These are phyloP conservation scores for Quadriops clusia DNA, from an alignment of 2,888 invertebrate species.

Conservation along the genomic window DNA sequence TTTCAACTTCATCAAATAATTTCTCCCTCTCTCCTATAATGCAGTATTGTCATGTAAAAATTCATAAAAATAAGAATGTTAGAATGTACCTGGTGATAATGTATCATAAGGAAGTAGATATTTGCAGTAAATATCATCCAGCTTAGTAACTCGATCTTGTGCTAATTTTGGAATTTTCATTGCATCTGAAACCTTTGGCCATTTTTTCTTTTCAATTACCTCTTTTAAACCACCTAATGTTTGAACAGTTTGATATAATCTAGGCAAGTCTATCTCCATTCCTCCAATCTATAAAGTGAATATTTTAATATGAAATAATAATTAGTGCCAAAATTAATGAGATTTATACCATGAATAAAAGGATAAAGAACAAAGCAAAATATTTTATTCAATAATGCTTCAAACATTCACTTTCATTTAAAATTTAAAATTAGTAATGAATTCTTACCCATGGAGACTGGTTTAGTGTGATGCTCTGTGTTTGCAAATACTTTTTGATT, in stretches of 20 bases:
- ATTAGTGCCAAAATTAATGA: too few relatives aligned
- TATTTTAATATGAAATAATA: too few relatives aligned
- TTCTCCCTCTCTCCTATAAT: constrained; percentile 58
- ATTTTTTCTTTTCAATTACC: constrained; percentile 78
- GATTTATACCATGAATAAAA: not conserved
- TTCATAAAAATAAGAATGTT: constrained; percentile 1
- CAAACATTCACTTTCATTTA: not conserved
- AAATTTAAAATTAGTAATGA: constrained; percentile 5
- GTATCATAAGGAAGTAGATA: constrained; percentile 83
- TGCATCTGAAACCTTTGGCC: constrained; percentile 79
- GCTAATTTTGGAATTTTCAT: constrained; percentile 73
- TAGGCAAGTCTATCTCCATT: constrained; percentile 80
- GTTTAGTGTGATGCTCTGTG: constrained; percentile 61
- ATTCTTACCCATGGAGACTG: constrained; percentile 65
- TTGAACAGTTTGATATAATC: constrained; percentile 75
- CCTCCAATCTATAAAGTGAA: constrained; percentile 59
- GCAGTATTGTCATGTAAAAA: not conserved
- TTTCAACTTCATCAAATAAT: constrained; percentile 60
- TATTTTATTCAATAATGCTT: not conserved
- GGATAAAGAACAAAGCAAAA: not conserved
- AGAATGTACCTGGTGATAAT: constrained; percentile 49
- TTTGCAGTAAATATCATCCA: constrained; percentile 85
- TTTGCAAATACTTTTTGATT: constrained; percentile 68
- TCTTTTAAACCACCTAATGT: constrained; percentile 74
- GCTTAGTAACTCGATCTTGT: constrained; percentile 66